Evolutionary conservation across 1,140 invertebrate species (phyloP), one percentile per base, ranked within the genome.

Genomic region (Stenopsyche tienmushanensis): DNA sequence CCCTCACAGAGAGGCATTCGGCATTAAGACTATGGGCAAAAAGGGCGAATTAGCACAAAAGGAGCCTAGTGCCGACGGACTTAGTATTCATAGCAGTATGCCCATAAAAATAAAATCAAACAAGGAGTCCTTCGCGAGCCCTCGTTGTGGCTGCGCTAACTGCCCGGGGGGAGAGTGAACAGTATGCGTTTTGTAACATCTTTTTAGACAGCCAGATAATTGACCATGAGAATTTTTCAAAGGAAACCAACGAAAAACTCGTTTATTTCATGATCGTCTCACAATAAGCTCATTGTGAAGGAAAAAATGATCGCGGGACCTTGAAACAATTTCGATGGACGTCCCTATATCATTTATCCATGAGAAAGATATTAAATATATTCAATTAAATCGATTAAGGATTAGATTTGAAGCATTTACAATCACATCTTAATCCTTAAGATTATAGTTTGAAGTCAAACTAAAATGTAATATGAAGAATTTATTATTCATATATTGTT

Each of bases 81-180:
- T 50, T 53, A 53, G 50, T 53, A 53, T 53, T 53, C 50, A 53
- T n/a, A 29, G 10, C 50, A 29, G 24, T 23, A 15, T 24, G 20
- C 10, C 23, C 50, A 17, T 53, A 53, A 53, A 23, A 53, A 53
- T 29, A 24, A 53, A 53, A 53, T 53, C 50, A 53, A 24, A 53
- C 24, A 13, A 25, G 20, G 15, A 5, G 50, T 3, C 3, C n/a
- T n/a, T n/a, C 18, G 23, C 3, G 18, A 49, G 45, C 18, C 18
- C 45, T 17, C 18, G 20, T 29, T 53, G 24, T 53, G 20, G 50
- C 17, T 2, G 49, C 10, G 9, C 7, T 5, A 5, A 8, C 2
- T 50, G 8, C 50, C 24, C 23, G 15, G 47, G 3, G 47, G 47
- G 47, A 17, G n/a, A 23, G 21, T 24, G n/a, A 25, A 53, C 50